phyloP scores from a whole-genome alignment of 2,888 invertebrate species.

The Lepidocyrtoides sp. region DNA sequence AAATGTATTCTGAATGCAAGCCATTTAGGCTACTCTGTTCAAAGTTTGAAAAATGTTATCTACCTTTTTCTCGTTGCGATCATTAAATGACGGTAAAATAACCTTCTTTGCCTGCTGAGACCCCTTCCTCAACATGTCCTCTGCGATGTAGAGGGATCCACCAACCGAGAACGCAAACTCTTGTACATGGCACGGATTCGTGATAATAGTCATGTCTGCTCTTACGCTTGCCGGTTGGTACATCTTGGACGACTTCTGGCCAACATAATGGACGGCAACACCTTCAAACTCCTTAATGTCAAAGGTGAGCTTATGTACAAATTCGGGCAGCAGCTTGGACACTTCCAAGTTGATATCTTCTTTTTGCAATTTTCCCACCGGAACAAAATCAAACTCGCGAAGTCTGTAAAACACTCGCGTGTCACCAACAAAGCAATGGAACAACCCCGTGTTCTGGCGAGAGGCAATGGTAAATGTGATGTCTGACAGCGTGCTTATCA shows the following conservation, averaged over 20 bases:
- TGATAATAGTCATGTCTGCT: constrained; percentile 63
- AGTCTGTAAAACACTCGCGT: constrained; percentile 49
- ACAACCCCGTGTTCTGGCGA: constrained; percentile 50
- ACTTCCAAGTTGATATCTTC: no score
- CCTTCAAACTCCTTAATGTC: no score
- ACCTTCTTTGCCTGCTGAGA: not conserved
- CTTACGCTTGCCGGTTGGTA: constrained; percentile 57
- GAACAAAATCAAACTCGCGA: constrained; percentile 54
- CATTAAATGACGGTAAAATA: constrained; percentile 1
- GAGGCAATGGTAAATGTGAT: constrained; percentile 68
- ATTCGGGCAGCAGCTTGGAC: no score
- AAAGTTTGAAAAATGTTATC: no score
- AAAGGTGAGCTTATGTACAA: no score
- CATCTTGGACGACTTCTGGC: not conserved
- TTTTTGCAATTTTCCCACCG: no score
- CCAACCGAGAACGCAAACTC: constrained; percentile 76
- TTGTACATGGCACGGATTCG: constrained; percentile 72
- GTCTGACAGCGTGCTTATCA: constrained; percentile 63
- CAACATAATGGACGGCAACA: constrained; percentile 63
- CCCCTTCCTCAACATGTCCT: constrained; percentile 42
- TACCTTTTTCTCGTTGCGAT: no score
- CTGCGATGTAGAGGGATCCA: constrained; percentile 65
- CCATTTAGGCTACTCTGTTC: no score
- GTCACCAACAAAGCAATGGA: constrained; percentile 70
- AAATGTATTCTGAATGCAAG: no score